phyloP scores from a whole-genome alignment of 2,113 vertebrate species.

The Perca flavescens region DNA sequence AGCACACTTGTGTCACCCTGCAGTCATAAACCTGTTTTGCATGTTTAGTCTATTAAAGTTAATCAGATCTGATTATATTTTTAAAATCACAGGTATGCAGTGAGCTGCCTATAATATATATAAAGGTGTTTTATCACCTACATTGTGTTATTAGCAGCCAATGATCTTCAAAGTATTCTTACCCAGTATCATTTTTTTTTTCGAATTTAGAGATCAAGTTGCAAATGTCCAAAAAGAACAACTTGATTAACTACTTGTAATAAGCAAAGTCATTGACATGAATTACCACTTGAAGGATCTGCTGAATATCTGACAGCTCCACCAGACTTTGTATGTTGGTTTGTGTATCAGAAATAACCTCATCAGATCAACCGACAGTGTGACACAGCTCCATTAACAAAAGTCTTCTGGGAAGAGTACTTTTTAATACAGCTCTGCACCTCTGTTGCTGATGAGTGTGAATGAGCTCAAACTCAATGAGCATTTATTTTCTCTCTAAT shows the following conservation, averaged over 20 bases:
- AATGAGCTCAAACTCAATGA: conserved; percentile 71
- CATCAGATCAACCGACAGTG: conserved; percentile 64
- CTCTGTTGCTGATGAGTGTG: conserved; percentile 64
- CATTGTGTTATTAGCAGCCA: neutral
- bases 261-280: conserved; percentile 38
- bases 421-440: conserved; percentile 64
- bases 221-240: neutral
- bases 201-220: neutral
- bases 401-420: conserved; percentile 62
- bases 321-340: conserved; percentile 31
- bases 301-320: conserved; percentile 50
- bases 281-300: conserved; percentile 44
- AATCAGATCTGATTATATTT: neutral
- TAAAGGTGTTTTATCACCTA: neutral
- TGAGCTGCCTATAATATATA: neutral
- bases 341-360: conserved; percentile 54
- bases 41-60: neutral
- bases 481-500: conserved; percentile 75
- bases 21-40: neutral
- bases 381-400: conserved; percentile 70
- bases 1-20: neutral
- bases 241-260: conserved; percentile 20
- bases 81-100: neutral
- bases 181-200: neutral
- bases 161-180: neutral